Evolutionary conservation across 2,888 invertebrate genomes (phyloP).

Genomic region (Drosophila ezoana): DNA sequence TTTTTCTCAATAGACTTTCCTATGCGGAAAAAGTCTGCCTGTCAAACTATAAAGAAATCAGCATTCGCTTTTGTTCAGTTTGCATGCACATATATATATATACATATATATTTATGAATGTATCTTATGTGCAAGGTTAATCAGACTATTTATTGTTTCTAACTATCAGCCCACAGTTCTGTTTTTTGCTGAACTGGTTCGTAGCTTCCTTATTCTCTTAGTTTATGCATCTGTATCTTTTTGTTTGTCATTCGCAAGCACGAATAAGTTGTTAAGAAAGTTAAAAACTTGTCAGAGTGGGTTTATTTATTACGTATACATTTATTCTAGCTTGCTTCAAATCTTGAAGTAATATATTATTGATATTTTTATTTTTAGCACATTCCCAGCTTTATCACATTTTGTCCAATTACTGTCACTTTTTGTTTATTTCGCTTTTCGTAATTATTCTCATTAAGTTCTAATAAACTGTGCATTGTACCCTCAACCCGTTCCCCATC

Average conservation of each 20-base stretch:
- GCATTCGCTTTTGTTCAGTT: slow-evolving; percentile 25
- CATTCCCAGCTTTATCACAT: not conserved
- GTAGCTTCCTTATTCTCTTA: slow-evolving; percentile 39
- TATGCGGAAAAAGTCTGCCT: slow-evolving; percentile 34
- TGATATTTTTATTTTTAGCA: not conserved
- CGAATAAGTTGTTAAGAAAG: not conserved
- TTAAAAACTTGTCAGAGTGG: not conserved
- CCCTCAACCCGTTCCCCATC: no score
- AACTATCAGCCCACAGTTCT: slow-evolving; percentile 9
- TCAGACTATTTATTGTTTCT: slow-evolving; percentile 20
- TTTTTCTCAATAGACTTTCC: slow-evolving; percentile 14
- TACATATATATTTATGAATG: not conserved
- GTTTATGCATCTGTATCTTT: not conserved
- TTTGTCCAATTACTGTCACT: not conserved
- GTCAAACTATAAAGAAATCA: slow-evolving; percentile 34
- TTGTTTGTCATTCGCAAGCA: not conserved
- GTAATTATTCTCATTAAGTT: slow-evolving; percentile 17
- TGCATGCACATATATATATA: not conserved
- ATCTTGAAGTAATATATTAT: not conserved
- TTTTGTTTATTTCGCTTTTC: not conserved
- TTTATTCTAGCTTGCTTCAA: no score
- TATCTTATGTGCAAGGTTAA: slow-evolving; percentile 46
- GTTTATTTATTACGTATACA: not conserved
- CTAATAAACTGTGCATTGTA: slow-evolving; percentile 12
- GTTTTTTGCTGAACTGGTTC: slow-evolving; percentile 25